These are phyloP conservation scores for Ctenodactylus gundi DNA, from an alignment of 2,113 vertebrate species.

Conservation along the genomic window DNA sequence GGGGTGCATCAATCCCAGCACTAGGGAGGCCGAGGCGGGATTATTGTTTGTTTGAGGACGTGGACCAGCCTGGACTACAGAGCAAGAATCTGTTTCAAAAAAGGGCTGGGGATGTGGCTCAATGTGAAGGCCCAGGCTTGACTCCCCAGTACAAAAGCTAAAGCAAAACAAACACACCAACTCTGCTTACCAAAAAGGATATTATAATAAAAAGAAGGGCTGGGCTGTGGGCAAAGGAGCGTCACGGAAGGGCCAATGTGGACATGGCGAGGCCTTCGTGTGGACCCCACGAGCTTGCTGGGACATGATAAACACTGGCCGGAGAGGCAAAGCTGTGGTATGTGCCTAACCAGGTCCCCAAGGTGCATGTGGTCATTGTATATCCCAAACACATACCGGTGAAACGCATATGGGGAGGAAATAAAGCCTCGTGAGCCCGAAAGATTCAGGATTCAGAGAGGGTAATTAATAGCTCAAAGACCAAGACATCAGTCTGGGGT, in stretches of 20 bases:
- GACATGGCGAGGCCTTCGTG: constrained; percentile 92
- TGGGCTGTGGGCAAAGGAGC: constrained; percentile 89
- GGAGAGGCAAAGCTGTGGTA: no score
- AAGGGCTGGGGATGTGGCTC: no score
- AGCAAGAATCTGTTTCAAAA: not conserved
- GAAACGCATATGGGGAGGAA: no score
- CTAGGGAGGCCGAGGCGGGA: no score
- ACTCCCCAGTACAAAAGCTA: no score
- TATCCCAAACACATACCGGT: no score
- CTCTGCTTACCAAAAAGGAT: constrained; percentile 90
- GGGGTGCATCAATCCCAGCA: no score
- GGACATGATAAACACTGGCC: no score
- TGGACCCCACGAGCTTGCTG: constrained; percentile 91
- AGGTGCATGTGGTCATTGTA: no score
- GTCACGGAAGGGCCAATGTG: constrained; percentile 93
- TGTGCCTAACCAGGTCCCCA: no score
- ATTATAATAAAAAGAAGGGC: constrained; percentile 92
- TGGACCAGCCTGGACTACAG: not conserved
- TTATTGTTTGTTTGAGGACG: no score
- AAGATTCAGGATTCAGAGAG: not conserved
- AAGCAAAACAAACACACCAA: not conserved
- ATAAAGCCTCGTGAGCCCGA: not conserved
- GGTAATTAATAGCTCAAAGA: not conserved
- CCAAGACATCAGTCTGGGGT: not conserved
- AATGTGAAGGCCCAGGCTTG: no score